A percentile compares a stretch with the other conserved stretches of the same genome.
These are phyloP conservation scores for Meles meles DNA, from an alignment of 2,113 vertebrate genomes.

Conservation along the genomic window DNA sequence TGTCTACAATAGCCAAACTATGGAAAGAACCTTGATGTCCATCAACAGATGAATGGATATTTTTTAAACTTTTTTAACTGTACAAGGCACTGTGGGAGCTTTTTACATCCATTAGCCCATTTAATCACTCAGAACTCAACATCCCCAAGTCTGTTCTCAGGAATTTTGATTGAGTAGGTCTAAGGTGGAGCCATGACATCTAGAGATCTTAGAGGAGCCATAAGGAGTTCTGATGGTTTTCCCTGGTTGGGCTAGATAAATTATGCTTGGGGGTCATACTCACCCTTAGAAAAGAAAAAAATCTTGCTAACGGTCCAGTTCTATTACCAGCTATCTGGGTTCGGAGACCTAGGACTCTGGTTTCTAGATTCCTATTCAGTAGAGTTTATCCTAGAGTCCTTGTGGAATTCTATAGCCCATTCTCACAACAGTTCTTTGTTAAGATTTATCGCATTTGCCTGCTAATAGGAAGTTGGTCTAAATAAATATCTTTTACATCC, in stretches of 20 bases:
- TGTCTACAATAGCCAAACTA: too few relatives aligned
- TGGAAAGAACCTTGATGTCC: too few relatives aligned
- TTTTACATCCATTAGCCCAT: conserved; percentile 8
- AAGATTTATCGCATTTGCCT: not conserved
- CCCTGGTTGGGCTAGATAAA: not conserved
- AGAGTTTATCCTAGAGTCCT: not conserved
- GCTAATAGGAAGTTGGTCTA: not conserved
- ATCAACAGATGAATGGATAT: too few relatives aligned
- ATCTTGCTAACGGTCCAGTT: not conserved
- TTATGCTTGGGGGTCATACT: not conserved
- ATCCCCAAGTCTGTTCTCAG: not conserved
- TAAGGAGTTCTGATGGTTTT: not conserved
- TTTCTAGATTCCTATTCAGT: not conserved
- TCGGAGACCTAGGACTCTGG: not conserved
- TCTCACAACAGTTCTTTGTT: not conserved
- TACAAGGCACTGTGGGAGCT: not conserved
- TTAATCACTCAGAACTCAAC: not conserved
- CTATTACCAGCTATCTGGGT: not conserved
- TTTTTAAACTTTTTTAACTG: too few relatives aligned
- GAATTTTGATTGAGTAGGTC: conserved; percentile 1
- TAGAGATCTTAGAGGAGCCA: not conserved
- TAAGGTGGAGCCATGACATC: not conserved
- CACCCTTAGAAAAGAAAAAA: not conserved
- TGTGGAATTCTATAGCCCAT: not conserved
- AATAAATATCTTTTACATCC: not conserved